Evolutionary conservation across 2,888 invertebrate species (phyloP), one percentile per base, ranked within the genome.

Genomic region (Stictocephala bisonia): DNA sequence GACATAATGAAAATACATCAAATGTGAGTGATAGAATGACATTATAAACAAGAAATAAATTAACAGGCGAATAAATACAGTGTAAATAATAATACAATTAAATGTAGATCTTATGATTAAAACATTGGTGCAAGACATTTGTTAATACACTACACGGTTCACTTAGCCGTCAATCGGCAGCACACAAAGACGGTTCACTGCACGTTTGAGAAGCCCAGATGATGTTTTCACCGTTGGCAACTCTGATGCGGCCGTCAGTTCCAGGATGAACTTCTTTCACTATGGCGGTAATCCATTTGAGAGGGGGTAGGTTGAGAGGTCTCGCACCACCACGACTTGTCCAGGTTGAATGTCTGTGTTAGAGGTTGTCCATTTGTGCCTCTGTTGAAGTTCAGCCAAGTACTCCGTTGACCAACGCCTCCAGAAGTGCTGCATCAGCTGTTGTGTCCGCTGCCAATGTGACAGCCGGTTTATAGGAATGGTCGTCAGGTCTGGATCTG

Each of bases 351-450:
- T 2, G 9, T 15, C 15, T 29, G 9, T 11, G 24, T n/a, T 11
- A n/a, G 9, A 27, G 9, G 51, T 15, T 2, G 40, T 18, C 80
- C 79, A 80, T 60, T 79, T 78, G 0, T 74, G 68, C 1, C 79
- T 24, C 13, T 76, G 75, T 69, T 81, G 79, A 1, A 80, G 75
- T 44, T 74, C 75, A 4, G 77, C 51, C 0, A 81, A 31, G 22
- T 81, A 81, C 29, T 82, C 81, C 27, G 70, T 67, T 9, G 72
- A 72, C 80, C 77, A 79, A 18, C 75, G 68, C 70, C 11, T 24
- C 80, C 73, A 80, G 20, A 75, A 79, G 48, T 80, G 76, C 56
- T 79, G 78, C 2, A 68, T 22, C 7, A 76, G 15, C 3, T 75
- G 72, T 60, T 81, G 80, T 0, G 80, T 48, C 2, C 64, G 40